A percentile compares a stretch with the other conserved stretches of the same genome.
phyloP scores from a whole-genome alignment of 2,888 invertebrate genomes.

The Thysanoteuthis rhombus region DNA sequence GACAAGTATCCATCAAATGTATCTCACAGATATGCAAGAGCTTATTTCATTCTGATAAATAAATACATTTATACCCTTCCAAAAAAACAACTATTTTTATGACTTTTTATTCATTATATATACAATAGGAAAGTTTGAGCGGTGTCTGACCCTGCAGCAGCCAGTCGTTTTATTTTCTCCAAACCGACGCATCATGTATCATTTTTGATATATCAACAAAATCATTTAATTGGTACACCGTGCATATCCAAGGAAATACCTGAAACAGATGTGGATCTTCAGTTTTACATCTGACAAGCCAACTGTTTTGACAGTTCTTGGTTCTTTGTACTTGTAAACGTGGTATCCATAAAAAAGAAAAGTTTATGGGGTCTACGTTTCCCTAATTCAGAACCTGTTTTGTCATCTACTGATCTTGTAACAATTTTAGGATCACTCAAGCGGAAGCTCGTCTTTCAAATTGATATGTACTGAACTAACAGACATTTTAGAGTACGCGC shows the following conservation, averaged over 20 bases:
- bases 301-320: background rate
- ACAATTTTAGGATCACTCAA: background rate
- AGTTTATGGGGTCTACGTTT: background rate
- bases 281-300: background rate
- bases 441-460: background rate
- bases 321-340: background rate
- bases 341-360: no score
- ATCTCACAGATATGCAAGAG: no score
- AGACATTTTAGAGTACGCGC: background rate
- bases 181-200: no score
- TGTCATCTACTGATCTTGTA: background rate
- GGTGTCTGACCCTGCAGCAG: no score
- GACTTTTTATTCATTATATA: no score
- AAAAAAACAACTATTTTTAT: no score
- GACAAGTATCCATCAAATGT: no score
- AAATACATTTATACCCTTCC: no score
- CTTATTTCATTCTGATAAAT: no score
- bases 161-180: no score
- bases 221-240: background rate
- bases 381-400: background rate
- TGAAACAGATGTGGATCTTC: background rate
- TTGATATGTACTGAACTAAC: background rate
- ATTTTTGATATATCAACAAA: no score
- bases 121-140: no score
- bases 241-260: background rate